Evolutionary conservation across 2,888 invertebrate species (phyloP), one percentile per base, ranked within the genome.

Genomic region (Callinectes sapidus): DNA sequence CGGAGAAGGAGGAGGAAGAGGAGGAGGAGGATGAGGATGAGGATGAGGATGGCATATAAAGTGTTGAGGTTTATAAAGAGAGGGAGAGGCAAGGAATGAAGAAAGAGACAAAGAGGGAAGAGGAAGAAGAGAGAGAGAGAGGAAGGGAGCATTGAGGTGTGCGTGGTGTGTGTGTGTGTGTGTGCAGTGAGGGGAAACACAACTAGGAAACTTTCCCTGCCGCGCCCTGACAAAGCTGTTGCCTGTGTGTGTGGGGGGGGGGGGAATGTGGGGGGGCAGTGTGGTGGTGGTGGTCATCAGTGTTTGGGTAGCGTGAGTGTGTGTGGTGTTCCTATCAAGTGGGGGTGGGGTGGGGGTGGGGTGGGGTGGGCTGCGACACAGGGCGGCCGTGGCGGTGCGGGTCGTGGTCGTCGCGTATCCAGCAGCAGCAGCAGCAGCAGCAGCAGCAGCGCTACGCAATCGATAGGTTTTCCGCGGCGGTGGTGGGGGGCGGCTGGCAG

Each of bases 401-500:
- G 35, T 32, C 18, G 42, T 28, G 14, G 35, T 32, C 18, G 42
- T 28, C 55, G 88, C 88, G 88, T 88, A 88, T 88, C 55, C 88
- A n/a, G 55, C 18, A n/a, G n/a, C n/a, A n/a, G n/a, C n/a, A n/a
- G n/a, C n/a, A n/a, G n/a, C n/a, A n/a, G n/a, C n/a, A n/a, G n/a
- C n/a, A n/a, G n/a, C n/a, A n/a, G n/a, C 88, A n/a, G 55, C 18
- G 55, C 16, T 88, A 91, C 91, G 91, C 91, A 91, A 91, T 91
- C 91, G 91, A 91, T 91, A 91, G 91, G 88, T 91, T 81, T 91
- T 89, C 91, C 91, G n/a, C n/a, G n/a, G n/a, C n/a, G n/a, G n/a
- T n/a, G n/a, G n/a, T 54, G n/a, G 81, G n/a, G 16, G 32, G 54
- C 91, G 87, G 71, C 88, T 87, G 88, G 88, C 88, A 88, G 66